Conservation (phyloP, 2,797 vertebrate species). For the Chaetophractus vellerosus region DNA sequence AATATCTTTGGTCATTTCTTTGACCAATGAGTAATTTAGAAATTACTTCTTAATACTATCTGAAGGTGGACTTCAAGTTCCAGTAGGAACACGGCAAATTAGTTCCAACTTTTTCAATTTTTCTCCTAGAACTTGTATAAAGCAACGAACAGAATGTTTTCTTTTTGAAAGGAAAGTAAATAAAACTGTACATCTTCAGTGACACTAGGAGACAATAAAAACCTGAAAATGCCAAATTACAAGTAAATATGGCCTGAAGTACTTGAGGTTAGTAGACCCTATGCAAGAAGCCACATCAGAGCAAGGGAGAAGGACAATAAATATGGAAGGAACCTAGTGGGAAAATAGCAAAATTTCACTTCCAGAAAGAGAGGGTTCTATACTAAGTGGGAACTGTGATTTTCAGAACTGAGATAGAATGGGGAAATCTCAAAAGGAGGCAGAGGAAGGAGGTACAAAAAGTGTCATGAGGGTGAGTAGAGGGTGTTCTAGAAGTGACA, state of each 20-base stretch:
- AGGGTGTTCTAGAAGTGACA: conserved; percentile 16
- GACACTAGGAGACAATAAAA: conserved; percentile 58
- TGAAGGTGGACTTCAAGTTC: conserved; percentile 65
- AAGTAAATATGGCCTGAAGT: conserved; percentile 64
- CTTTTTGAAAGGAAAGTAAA: not conserved
- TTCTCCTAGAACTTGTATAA: conserved; percentile 50
- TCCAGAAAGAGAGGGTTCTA: conserved; percentile 11
- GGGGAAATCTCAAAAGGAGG: not conserved
- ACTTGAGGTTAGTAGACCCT: conserved; percentile 8
- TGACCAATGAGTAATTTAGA: conserved; percentile 20
- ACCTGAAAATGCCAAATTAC: conserved; percentile 56
- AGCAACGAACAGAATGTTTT: conserved; percentile 61
- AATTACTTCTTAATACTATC: conserved; percentile 68
- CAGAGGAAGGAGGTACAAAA: conserved; percentile 53
- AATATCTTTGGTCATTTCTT: conserved; percentile 57
- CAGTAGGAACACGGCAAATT: conserved; percentile 5
- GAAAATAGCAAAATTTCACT: conserved; percentile 5
- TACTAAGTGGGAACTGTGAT: not conserved
- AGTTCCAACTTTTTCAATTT: conserved; percentile 46
- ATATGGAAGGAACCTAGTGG: not conserved
- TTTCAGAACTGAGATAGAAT: conserved; percentile 26
- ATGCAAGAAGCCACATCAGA: not conserved
- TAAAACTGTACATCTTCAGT: not conserved
- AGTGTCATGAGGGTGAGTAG: not conserved
- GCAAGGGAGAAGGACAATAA: not conserved